Conservation (phyloP, 2,797 vertebrate species). For the Spea hammondii region DNA sequence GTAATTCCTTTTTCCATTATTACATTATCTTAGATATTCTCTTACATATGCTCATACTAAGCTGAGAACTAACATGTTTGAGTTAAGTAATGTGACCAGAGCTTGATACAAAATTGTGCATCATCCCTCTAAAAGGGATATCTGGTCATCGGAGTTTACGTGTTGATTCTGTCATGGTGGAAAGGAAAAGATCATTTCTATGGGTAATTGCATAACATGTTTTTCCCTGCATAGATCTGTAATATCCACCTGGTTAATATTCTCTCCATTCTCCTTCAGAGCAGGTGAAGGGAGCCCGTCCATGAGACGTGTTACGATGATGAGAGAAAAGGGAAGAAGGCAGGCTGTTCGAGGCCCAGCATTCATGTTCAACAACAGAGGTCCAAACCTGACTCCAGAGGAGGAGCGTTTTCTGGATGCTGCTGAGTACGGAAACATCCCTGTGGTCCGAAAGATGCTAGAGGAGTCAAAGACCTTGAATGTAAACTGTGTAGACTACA, state of each 20-base stretch:
- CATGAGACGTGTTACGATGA: constrained; percentile 70
- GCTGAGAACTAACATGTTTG: too few relatives aligned
- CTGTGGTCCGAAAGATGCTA: constrained; percentile 85
- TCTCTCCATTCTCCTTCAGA: constrained; percentile 59
- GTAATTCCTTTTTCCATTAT: constrained; percentile 38
- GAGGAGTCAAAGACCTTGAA: constrained; percentile 80
- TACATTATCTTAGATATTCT: constrained; percentile 15
- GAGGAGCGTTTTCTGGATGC: constrained; percentile 85
- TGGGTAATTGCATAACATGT: too few relatives aligned
- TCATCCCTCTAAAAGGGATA: too few relatives aligned
- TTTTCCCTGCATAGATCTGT: too few relatives aligned
- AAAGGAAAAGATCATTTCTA: too few relatives aligned
- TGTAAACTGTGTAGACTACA: constrained; percentile 86
- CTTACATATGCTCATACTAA: background rate
- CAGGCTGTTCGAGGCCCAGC: constrained; percentile 80
- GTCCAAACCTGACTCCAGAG: constrained; percentile 75
- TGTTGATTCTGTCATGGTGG: too few relatives aligned
- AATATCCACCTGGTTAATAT: background rate
- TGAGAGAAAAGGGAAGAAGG: constrained; percentile 82
- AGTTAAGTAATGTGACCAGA: too few relatives aligned
- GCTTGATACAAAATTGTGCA: too few relatives aligned
- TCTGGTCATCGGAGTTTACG: too few relatives aligned
- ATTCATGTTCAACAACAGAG: constrained; percentile 82
- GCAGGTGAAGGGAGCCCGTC: constrained; percentile 69
- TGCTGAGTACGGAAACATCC: constrained; percentile 85